phyloP scores from a whole-genome alignment of 1,140 invertebrate genomes.

The Saccostrea cuccullata region DNA sequence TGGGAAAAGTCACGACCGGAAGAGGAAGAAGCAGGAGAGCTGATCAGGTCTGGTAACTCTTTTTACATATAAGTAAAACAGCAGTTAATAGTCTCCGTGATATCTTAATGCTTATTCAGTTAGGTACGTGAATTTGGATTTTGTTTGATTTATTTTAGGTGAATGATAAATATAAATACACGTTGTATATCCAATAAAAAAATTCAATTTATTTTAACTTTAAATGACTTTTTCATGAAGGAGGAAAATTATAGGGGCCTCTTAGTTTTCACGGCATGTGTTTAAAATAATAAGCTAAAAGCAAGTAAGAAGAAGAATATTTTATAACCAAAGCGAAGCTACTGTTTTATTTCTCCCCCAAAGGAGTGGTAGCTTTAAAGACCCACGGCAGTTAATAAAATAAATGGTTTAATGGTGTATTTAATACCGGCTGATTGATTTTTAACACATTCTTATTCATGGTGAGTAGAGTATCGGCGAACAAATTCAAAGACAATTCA shows the following conservation, averaged over 20 bases:
- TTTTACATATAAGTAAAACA: background rate
- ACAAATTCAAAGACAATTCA: conserved; percentile 20
- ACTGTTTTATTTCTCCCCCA: background rate
- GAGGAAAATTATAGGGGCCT: too few relatives aligned
- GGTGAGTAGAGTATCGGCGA: background rate
- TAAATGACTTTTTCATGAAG: too few relatives aligned
- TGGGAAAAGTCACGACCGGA: background rate
- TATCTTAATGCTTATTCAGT: too few relatives aligned
- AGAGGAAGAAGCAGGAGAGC: background rate
- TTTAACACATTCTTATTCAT: background rate
- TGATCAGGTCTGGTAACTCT: background rate
- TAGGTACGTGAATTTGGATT: too few relatives aligned
- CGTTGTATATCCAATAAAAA: too few relatives aligned
- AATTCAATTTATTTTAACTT: too few relatives aligned
- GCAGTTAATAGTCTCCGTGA: too few relatives aligned
- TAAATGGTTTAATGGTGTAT: conserved; percentile 5
- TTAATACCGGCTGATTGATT: background rate
- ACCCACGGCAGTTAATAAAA: background rate
- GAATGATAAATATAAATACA: too few relatives aligned
- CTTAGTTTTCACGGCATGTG: too few relatives aligned
- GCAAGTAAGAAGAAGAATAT: background rate
- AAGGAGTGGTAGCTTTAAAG: background rate
- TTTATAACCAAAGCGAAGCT: background rate
- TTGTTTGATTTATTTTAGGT: too few relatives aligned
- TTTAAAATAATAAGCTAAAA: too few relatives aligned